phyloP scores from a whole-genome alignment of 1,140 invertebrate genomes.

The Centruroides vittatus region DNA sequence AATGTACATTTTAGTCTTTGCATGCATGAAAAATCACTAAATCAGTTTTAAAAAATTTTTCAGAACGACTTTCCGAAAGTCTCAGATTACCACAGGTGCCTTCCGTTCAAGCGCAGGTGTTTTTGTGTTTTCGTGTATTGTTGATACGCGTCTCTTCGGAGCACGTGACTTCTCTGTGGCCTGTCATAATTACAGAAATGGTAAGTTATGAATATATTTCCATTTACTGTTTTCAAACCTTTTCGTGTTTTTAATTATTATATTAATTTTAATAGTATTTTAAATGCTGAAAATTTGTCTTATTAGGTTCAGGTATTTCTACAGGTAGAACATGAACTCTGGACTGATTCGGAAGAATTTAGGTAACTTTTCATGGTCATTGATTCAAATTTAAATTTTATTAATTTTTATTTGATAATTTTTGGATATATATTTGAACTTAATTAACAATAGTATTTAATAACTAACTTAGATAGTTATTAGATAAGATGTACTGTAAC shows the following conservation, averaged over 20 bases:
- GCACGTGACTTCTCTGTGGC: constrained; percentile 82
- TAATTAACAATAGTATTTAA: no score
- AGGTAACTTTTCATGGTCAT: constrained; percentile 36
- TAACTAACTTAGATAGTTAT: no score
- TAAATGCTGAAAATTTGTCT: neutral
- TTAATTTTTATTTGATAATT: no score
- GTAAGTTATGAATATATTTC: constrained; percentile 24
- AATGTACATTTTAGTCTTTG: neutral
- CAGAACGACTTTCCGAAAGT: constrained; percentile 76
- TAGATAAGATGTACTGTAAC: no score
- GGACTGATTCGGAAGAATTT: constrained; percentile 60
- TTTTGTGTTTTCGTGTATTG: constrained; percentile 79
- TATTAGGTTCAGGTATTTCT: constrained; percentile 67
- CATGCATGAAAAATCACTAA: no score
- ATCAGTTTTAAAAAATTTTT: constrained; percentile 5
- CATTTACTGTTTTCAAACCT: neutral
- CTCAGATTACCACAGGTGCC: constrained; percentile 64
- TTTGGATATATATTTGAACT: no score
- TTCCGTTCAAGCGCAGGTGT: constrained; percentile 71
- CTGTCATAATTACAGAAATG: constrained; percentile 84
- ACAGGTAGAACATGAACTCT: constrained; percentile 76
- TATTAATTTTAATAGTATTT: neutral
- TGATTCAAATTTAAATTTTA: no score
- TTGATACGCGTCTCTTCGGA: constrained; percentile 71
- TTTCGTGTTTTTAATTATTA: neutral